phyloP scores from a whole-genome alignment of 2,113 vertebrate genomes.

The Actenoides hombroni region DNA sequence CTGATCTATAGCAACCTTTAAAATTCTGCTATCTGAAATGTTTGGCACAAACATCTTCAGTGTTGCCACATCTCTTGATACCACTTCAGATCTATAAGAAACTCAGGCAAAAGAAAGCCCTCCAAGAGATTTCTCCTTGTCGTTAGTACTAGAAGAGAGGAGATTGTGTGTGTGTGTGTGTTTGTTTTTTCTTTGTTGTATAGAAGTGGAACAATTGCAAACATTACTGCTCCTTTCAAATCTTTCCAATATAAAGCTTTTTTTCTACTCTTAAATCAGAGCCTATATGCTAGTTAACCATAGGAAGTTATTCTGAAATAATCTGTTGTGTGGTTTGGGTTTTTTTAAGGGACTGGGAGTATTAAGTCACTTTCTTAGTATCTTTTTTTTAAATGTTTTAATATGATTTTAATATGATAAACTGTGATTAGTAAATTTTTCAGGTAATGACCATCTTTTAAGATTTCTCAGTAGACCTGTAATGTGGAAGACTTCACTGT shows the following conservation, averaged over 20 bases:
- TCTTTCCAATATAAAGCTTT: not conserved
- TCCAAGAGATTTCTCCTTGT: not conserved
- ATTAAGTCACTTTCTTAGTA: not conserved
- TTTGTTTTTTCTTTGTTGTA: not conserved
- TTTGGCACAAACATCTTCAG: not conserved
- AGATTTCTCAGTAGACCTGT: not conserved
- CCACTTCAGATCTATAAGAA: not conserved
- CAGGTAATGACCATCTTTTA: not conserved
- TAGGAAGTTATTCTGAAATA: not conserved
- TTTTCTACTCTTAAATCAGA: not conserved
- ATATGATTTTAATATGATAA: not conserved
- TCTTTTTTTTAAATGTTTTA: not conserved
- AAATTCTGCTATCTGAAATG: not conserved
- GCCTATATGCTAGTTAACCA: not conserved
- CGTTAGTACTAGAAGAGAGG: not conserved
- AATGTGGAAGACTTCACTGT: not conserved
- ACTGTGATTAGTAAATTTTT: not conserved
- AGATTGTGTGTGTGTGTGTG: not conserved
- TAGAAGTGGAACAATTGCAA: not conserved
- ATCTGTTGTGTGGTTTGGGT: not conserved
- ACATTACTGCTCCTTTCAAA: not conserved
- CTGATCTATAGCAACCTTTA: not conserved
- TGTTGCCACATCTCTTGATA: not conserved
- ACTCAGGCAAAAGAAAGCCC: not conserved
- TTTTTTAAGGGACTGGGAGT: not conserved